A percentile compares a stretch with the other conserved stretches of the same genome.
These are phyloP conservation scores for Phalacrocorax carbo DNA, from an alignment of 2,113 vertebrate genomes.

Conservation along the genomic window DNA sequence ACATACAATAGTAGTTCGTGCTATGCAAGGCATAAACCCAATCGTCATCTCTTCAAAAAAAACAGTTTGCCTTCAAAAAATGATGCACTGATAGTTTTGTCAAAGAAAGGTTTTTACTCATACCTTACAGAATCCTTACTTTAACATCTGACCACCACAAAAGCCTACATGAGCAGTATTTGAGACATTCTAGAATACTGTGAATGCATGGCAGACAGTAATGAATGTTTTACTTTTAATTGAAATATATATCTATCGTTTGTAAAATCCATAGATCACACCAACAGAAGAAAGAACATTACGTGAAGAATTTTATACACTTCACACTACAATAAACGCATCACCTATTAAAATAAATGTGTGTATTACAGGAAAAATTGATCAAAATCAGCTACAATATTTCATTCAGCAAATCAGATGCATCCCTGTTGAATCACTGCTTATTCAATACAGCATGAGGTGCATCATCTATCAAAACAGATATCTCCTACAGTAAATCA, in stretches of 20 bases:
- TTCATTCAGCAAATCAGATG: conserved; percentile 75
- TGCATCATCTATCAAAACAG: conserved; percentile 75
- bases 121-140: not conserved
- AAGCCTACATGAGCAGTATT: not conserved
- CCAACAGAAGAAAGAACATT: conserved; percentile 48
- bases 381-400: conserved; percentile 76
- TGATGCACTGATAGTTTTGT: not conserved
- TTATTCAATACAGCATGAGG: conserved; percentile 72
- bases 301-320: conserved; percentile 63
- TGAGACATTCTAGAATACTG: not conserved
- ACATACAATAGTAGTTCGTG: not conserved
- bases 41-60: not conserved
- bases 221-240: conserved; percentile 65
- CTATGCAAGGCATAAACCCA: not conserved
- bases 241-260: conserved; percentile 57
- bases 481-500: conserved; percentile 73
- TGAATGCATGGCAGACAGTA: not conserved
- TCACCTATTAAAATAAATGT: conserved; percentile 78
- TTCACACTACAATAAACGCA: conserved; percentile 72
- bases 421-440: conserved; percentile 73
- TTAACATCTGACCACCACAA: not conserved
- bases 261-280: conserved; percentile 71
- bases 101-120: not conserved
- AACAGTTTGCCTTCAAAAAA: not conserved
- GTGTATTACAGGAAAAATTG: conserved; percentile 69